Conservation (phyloP, 2,797 vertebrate genomes). For the Hephaestus fuliginosus region DNA sequence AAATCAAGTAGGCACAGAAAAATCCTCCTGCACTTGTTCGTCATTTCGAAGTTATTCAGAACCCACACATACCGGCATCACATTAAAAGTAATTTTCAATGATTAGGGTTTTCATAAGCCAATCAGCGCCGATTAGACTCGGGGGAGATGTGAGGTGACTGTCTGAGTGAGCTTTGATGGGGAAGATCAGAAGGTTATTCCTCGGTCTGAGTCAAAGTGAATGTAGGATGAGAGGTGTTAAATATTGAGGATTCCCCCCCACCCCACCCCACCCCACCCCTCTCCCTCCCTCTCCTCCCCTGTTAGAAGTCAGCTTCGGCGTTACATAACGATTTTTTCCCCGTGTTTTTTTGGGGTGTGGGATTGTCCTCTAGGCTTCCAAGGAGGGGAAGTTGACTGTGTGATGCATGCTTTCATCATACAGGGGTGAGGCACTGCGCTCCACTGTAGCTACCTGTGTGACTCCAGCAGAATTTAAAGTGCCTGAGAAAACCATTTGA, state of each 20-base stretch:
- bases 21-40: slow-evolving; percentile 37
- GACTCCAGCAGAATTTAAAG: slow-evolving; percentile 45
- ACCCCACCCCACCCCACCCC: not conserved
- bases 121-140: slow-evolving; percentile 76
- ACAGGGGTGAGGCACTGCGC: not conserved
- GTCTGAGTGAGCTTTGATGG: slow-evolving; percentile 69
- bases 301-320: slow-evolving; percentile 38
- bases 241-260: slow-evolving; percentile 69
- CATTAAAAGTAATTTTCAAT: slow-evolving; percentile 75
- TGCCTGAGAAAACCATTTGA: slow-evolving; percentile 6
- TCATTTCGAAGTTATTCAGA: slow-evolving; percentile 68
- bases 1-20: slow-evolving; percentile 66
- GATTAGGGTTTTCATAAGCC: slow-evolving; percentile 76
- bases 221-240: slow-evolving; percentile 74
- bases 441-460: slow-evolving; percentile 34
- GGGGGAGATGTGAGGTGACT: slow-evolving; percentile 68
- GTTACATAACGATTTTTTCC: slow-evolving; percentile 56
- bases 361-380: slow-evolving; percentile 36
- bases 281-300: slow-evolving; percentile 2
- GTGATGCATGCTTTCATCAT: slow-evolving; percentile 59
- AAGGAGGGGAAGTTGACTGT: slow-evolving; percentile 48
- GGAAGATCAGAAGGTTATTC: slow-evolving; percentile 75
- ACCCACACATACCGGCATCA: slow-evolving; percentile 58
- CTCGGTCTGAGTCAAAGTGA: slow-evolving; percentile 76
- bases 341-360: slow-evolving; percentile 41